Base-by-base conservation (phyloP, 2,113 vertebrate genomes). In the Brevimyrus niger region DNA sequence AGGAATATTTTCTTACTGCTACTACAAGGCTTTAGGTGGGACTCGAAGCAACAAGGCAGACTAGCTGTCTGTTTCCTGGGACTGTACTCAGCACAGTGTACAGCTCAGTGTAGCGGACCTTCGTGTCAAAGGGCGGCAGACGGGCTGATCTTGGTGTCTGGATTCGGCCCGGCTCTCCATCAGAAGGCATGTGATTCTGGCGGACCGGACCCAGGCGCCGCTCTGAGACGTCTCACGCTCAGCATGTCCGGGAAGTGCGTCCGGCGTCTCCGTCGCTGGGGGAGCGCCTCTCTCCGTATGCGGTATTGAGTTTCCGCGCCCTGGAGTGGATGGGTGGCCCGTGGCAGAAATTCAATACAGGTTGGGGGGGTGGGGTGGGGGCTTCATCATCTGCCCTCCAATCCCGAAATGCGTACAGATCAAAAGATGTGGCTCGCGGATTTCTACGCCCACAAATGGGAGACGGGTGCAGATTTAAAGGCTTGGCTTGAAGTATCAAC, bases 341-440 rank as follows among this genome's bases (percentile, higher is more conserved):
- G 19, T 65, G 27, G 61, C 87, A 88, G 61, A 73, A 88, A 73
- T 44, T 65, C 87, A 47, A 88, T 51, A 80, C 17, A 35, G 27
- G 19, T 31, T 7, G 3, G n/a, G 21, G 48, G 46, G 47, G 15
- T 3, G 84, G 23, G 10, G 82, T 21, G 82, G 82, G 47, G 84
- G 46, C 46, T 13, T 19, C 23, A 4, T 84, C 19, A 10, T 84
- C 82, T 42, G 35, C 42, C 76, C 42, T 82, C 76, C 35, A 17
- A 82, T 38, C 27, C 48, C 35, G 44, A 80, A 80, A 17, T 23
- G 8, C 19, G 4, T 38, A n/a, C 88, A 80, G 69, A 47, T 47
- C n/a, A 82, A 82, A 38, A 38, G 69, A 15, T 35, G 23, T 42
- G 23, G 46, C 83, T 23, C 83, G 88, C 69, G 53, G 48, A 89